Conservation (phyloP, 2,888 invertebrate species). For the Bellardia bayeri region DNA sequence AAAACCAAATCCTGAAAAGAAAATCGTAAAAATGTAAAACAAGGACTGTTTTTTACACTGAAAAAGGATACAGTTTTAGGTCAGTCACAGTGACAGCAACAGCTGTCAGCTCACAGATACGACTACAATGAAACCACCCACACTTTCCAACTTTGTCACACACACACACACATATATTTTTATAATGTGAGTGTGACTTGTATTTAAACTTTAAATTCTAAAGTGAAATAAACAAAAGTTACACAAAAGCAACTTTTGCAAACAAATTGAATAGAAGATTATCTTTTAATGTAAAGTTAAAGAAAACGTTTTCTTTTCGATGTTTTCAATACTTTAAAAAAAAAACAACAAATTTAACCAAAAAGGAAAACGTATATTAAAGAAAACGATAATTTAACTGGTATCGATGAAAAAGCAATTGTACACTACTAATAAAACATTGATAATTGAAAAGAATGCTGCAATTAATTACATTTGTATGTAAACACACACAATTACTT, state of each 20-base stretch:
- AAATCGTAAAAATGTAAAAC: background rate
- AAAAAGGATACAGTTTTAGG: constrained; percentile 41
- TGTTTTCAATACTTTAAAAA: constrained; percentile 8
- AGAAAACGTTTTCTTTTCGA: background rate
- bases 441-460: constrained; percentile 4
- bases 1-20: background rate
- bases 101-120: constrained; percentile 12
- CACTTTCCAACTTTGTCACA: background rate
- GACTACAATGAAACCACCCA: background rate
- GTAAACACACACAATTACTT: background rate
- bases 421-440: background rate
- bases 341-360: background rate
- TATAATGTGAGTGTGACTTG: background rate
- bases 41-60: background rate
- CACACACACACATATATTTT: background rate
- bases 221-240: background rate
- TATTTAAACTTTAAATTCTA: background rate
- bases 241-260: background rate
- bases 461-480: background rate
- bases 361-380: background rate
- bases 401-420: background rate
- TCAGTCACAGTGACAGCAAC: constrained; percentile 34
- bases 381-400: constrained; percentile 44
- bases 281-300: constrained; percentile 24
- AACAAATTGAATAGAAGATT: constrained; percentile 24